Base-by-base conservation (phyloP, 2,888 invertebrate genomes). In the Dasysyrphus tricinctus region DNA sequence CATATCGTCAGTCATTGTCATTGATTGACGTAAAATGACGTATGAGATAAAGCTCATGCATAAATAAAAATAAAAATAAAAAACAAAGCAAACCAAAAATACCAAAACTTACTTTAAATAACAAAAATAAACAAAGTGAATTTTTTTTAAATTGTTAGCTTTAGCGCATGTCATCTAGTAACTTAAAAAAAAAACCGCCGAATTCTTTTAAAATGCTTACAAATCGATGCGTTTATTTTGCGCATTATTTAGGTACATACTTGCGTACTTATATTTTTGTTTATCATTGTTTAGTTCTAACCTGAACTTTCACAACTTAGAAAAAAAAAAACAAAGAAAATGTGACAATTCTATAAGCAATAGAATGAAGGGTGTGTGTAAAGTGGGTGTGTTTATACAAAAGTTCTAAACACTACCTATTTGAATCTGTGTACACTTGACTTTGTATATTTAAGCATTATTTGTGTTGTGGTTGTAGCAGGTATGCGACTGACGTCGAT, bases 1-100 rank as follows among this genome's bases (percentile, higher is more conserved):
- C 14, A 54, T 11, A 34, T 65, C 70, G 70, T 81, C 80, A 61
- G 49, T 80, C 80, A 69, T 42, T 78, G 47, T 74, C 63, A 79
- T 75, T 79, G 49, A 70, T 75, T 83, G 83, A 84, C 79, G 83
- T 65, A 65, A 42, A 70, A 70, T 76, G 80, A 72, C 83, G 73
- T 75, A 75, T 34, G 14, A 65, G 79, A 83, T 79, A 75, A 79
- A 84, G 70, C 79, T 67, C 49, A 42, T 72, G 32, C 24, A 32
- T 32, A 7, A 3, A 32, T 7, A 32, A 5, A 32, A 6, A 6
- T n/a, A 29, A 54, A 11, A 51, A 5, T 11, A 24, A 24, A n/a
- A 24, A 51, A 29, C 5, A 51, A 51, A 11, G 3, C 1, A 29
- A 79, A 75, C 29, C 14, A 24, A 39, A 54, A 37, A 37, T n/a